phyloP scores from a whole-genome alignment of 2,113 vertebrate genomes.

The Gorilla gorilla region DNA sequence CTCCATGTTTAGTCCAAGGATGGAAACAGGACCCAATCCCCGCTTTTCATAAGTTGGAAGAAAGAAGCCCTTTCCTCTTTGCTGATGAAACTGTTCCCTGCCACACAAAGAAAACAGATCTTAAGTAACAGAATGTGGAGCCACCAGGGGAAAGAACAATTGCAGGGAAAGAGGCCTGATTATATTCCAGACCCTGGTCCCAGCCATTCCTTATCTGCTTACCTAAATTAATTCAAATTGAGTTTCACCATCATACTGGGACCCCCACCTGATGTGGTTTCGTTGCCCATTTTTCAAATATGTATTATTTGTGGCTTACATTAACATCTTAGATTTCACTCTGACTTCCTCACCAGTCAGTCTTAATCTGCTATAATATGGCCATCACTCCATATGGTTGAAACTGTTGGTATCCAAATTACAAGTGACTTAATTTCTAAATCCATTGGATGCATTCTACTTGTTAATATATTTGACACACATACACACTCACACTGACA shows the following conservation, averaged over 20 bases:
- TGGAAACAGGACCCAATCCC: background rate
- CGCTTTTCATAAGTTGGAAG: background rate
- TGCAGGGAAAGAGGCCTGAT: no score
- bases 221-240: background rate
- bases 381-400: background rate
- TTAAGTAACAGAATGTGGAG: background rate
- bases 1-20: background rate
- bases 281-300: background rate
- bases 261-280: background rate
- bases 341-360: background rate
- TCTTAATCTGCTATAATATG: background rate
- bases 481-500: background rate
- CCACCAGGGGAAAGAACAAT: background rate
- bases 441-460: background rate
- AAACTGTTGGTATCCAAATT: background rate
- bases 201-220: background rate
- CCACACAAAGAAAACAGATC: background rate
- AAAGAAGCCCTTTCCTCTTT: background rate
- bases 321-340: background rate
- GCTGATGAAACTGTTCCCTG: background rate
- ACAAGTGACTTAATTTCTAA: background rate
- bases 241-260: background rate
- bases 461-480: background rate
- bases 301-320: background rate
- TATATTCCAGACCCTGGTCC: background rate